Evolutionary conservation across 2,888 invertebrate genomes (phyloP), one percentile per base, ranked within the genome.

Genomic region (Microchrysa polita): DNA sequence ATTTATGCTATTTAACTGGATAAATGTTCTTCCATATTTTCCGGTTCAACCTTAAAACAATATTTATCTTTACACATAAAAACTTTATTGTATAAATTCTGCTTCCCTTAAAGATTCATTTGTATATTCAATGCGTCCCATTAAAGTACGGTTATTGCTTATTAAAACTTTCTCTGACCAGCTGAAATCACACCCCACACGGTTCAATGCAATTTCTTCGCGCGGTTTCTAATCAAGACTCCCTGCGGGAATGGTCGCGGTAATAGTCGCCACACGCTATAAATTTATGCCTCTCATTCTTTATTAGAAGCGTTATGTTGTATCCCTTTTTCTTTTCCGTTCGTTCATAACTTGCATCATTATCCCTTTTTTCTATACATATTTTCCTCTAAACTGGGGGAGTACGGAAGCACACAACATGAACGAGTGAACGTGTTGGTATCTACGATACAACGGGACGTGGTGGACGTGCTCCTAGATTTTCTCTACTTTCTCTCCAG

Each of bases 251-350:
- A 34, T 16, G 61, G 61, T 40, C 40, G 34, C 40, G n/a, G n/a
- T 40, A 61, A 61, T 61, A 61, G 40, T n/a, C 40, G n/a, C 61
- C 27, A 61, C 61, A 34, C 2, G 2, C 20, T 42, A 61, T 61
- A 61, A 61, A 40, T 61, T 61, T 61, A 61, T 61, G 34, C 27
- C 27, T 34, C n/a, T 23, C 34, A 5, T 40, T 61, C 40, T 23
- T 61, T 48, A 48, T 10, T 7, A 12, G 48, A 7, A 48, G 2
- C 12, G 48, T 48, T n/a, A n/a, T 48, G 48, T 42, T 42, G 42
- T 10, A n/a, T 48, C 7, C 7, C 27, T 34, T 34, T 34, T 34
- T 34, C 7, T 34, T 34, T 34, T 2, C 27, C 48, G n/a, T n/a
- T 34, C 27, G 27, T 48, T n/a, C 48, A 48, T 48, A 48, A 48